Conservation (phyloP, 2,113 vertebrate species). For the Saccopteryx leptura region DNA sequence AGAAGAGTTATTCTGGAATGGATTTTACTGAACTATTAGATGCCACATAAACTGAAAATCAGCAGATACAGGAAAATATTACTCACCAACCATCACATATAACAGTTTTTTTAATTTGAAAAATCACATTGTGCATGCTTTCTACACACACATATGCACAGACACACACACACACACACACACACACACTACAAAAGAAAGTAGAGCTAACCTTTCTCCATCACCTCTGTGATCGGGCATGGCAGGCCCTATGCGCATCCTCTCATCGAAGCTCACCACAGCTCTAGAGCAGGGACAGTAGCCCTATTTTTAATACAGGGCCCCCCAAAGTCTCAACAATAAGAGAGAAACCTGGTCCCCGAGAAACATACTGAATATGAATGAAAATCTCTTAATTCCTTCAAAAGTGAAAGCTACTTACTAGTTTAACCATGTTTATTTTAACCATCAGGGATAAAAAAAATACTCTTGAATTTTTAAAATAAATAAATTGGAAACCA, state of each 20-base stretch:
- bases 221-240: accelerated
- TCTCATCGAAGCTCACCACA: neutral
- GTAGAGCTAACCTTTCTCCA: neutral
- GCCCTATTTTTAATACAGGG: neutral
- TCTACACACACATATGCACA: neutral
- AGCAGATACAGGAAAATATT: neutral
- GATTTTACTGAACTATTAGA: neutral
- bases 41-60: neutral
- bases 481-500: neutral
- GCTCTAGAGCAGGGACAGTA: neutral
- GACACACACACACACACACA: neutral
- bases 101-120: neutral
- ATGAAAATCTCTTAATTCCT: neutral
- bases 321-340: neutral
- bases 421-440: neutral
- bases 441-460: neutral
- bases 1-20: neutral
- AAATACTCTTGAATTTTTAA: neutral
- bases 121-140: neutral
- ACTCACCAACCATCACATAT: neutral
- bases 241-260: too few species aligned
- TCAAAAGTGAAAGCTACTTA: neutral
- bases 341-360: neutral
- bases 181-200: neutral
- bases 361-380: neutral